These are phyloP conservation scores for Anastrepha obliqua DNA, from an alignment of 1,140 invertebrate genomes.

Conservation along the genomic window DNA sequence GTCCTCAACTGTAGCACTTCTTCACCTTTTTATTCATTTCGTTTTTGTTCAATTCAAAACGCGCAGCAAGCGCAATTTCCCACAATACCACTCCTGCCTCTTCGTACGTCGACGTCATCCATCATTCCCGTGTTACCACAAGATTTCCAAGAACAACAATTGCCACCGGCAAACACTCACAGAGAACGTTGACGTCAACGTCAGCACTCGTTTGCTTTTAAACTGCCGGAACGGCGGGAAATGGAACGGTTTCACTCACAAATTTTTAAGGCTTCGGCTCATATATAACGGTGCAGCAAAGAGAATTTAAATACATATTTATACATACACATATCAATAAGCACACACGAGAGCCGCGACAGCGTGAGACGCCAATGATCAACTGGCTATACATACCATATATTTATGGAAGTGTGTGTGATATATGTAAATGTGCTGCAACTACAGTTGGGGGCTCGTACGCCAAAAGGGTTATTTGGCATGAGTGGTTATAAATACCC, in stretches of 20 bases:
- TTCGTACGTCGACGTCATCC: neutral
- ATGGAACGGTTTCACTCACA: constrained; percentile 26
- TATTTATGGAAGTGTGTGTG: neutral
- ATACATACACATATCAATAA: neutral
- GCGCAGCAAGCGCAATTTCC: constrained; percentile 39
- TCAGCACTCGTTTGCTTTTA: neutral
- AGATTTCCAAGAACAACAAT: constrained; percentile 47
- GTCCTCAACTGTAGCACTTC: constrained; percentile 57
- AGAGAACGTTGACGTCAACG: too few relatives aligned
- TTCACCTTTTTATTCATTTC: constrained; percentile 57
- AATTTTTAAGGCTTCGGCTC: constrained; percentile 38
- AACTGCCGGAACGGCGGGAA: neutral
- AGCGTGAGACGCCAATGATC: neutral
- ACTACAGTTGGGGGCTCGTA: neutral
- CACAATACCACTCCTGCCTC: neutral
- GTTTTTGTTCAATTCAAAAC: constrained; percentile 55
- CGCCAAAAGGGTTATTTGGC: neutral
- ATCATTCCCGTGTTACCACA: neutral
- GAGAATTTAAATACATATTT: neutral
- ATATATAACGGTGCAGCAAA: constrained; percentile 42
- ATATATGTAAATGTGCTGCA: neutral
- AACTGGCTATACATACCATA: neutral
- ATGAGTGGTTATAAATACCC: neutral
- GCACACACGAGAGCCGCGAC: neutral
- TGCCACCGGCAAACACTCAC: constrained; percentile 29